phyloP scores from a whole-genome alignment of 2,113 vertebrate genomes.

The Leptosomus discolor region DNA sequence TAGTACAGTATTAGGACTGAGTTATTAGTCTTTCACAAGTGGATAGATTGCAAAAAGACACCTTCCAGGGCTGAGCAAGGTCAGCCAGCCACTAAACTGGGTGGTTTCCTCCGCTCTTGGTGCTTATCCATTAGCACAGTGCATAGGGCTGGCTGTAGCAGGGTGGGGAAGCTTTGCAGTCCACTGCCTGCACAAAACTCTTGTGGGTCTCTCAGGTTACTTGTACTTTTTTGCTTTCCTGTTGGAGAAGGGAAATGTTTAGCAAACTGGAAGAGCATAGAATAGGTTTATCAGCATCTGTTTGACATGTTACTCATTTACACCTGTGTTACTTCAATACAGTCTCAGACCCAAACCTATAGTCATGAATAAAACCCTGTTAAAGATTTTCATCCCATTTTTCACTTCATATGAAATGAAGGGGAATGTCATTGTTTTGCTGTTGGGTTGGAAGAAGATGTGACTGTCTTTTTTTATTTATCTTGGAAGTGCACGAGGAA shows the following conservation, averaged over 20 bases:
- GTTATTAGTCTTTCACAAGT: not conserved
- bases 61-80: not conserved
- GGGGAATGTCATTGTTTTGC: not conserved
- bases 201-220: not conserved
- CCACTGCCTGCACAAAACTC: not conserved
- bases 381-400: constrained; percentile 30
- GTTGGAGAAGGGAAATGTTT: not conserved
- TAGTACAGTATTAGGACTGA: not conserved
- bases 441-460: not conserved
- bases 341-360: not conserved
- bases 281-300: not conserved
- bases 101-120: not conserved
- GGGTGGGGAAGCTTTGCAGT: not conserved
- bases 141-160: not conserved
- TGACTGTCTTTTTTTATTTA: not conserved
- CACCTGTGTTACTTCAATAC: not conserved
- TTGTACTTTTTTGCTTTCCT: not conserved
- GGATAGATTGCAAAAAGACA: not conserved
- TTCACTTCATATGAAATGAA: not conserved
- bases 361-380: not conserved
- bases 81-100: accelerated
- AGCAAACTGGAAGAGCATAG: not conserved
- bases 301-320: not conserved
- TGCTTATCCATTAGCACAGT: not conserved
- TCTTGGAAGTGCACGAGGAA: not conserved